phyloP scores from a whole-genome alignment of 2,113 vertebrate species.

The Gila orcuttii region DNA sequence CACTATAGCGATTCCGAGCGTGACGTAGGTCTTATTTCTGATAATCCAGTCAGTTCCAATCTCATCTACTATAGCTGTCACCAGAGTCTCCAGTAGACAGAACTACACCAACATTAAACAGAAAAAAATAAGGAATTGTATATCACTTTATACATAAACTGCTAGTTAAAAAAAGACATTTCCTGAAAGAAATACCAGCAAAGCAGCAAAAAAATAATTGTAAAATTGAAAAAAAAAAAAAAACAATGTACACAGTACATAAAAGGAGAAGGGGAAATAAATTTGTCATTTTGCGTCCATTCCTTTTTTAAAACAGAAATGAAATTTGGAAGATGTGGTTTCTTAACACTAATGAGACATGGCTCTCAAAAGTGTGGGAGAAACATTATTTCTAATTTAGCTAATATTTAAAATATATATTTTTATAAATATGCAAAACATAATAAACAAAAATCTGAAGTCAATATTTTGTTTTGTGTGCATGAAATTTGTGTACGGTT shows the following conservation, averaged over 20 bases:
- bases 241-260: neutral
- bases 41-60: constrained; percentile 97
- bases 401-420: too few relatives aligned
- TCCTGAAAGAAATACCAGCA: neutral
- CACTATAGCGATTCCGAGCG: constrained; percentile 83
- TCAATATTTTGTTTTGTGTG: too few relatives aligned
- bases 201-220: neutral
- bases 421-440: too few relatives aligned
- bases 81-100: constrained; percentile 94
- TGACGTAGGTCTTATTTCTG: constrained; percentile 88
- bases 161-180: neutral
- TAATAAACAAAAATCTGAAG: too few relatives aligned
- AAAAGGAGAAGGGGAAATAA: neutral
- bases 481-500: too few relatives aligned
- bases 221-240: neutral
- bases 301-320: too few relatives aligned
- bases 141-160: neutral
- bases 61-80: constrained; percentile 95
- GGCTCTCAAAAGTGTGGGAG: too few relatives aligned
- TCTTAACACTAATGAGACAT: too few relatives aligned
- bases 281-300: too few relatives aligned
- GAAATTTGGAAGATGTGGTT: too few relatives aligned
- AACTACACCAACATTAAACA: constrained; percentile 75
- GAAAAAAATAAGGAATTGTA: neutral
- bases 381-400: too few relatives aligned